Conservation (phyloP, 2,888 invertebrate species). For the Andricus curvator region DNA sequence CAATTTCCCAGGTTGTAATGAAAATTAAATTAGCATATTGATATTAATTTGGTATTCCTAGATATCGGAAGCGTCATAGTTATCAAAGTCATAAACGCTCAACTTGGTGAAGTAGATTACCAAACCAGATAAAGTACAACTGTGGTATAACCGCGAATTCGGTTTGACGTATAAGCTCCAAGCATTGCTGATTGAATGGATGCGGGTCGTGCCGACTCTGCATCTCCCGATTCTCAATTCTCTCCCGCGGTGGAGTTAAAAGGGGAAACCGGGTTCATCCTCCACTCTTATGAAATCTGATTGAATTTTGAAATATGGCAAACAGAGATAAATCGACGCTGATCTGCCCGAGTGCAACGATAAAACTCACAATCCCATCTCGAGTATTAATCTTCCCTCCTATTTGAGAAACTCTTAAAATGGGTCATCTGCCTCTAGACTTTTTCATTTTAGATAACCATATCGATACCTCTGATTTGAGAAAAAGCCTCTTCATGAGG, state of each 20-base stretch:
- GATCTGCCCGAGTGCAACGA: constrained; percentile 41
- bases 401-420: constrained; percentile 22
- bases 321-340: constrained; percentile 45
- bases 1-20: neutral
- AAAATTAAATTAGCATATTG: constrained; percentile 32
- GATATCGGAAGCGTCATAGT: constrained; percentile 15
- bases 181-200: constrained; percentile 68
- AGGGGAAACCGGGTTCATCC: constrained; percentile 21
- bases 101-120: constrained; percentile 44
- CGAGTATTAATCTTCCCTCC: constrained; percentile 24
- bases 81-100: constrained; percentile 37
- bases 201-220: constrained; percentile 68
- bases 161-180: constrained; percentile 59
- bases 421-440: neutral
- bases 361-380: constrained; percentile 36
- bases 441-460: neutral
- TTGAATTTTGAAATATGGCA: constrained; percentile 54
- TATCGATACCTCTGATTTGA: neutral
- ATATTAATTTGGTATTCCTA: constrained; percentile 13
- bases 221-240: constrained; percentile 54
- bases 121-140: constrained; percentile 49
- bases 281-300: constrained; percentile 49
- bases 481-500: too few relatives aligned
- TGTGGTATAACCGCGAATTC: constrained; percentile 57
- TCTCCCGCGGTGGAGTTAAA: constrained; percentile 36